These are phyloP conservation scores for Megamerina dolium DNA, from an alignment of 2,888 invertebrate species.

Conservation along the genomic window DNA sequence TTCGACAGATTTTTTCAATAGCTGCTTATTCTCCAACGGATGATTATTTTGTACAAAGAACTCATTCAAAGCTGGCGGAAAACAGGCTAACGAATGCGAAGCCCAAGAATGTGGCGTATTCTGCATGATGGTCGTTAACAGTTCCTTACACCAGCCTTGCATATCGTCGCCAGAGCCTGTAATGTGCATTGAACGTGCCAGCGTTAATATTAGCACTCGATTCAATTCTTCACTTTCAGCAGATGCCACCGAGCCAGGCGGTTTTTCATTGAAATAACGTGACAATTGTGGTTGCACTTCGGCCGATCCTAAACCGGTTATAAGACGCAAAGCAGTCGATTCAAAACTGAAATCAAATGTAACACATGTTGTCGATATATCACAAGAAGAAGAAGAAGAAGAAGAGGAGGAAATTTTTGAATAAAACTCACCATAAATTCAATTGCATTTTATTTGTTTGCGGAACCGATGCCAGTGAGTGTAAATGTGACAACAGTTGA, in stretches of 20 bases:
- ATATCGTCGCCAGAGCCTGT: slow-evolving; percentile 64
- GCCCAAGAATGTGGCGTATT: slow-evolving; percentile 96
- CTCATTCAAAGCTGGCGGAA: slow-evolving; percentile 82
- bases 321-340: slow-evolving; percentile 78
- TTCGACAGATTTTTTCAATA: slow-evolving; percentile 86
- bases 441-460: slow-evolving; percentile 94
- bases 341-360: slow-evolving; percentile 62
- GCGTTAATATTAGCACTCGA: slow-evolving; percentile 82
- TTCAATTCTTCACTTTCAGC: slow-evolving; percentile 94
- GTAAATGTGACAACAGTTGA: slow-evolving; percentile 84
- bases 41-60: slow-evolving; percentile 83
- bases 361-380: neutral
- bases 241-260: slow-evolving; percentile 65
- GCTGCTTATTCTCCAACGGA: slow-evolving; percentile 83
- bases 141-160: slow-evolving; percentile 79
- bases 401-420: too few relatives aligned
- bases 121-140: slow-evolving; percentile 83
- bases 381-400: neutral
- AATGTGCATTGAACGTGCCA: slow-evolving; percentile 90
- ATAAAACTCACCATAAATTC: slow-evolving; percentile 83
- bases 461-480: slow-evolving; percentile 83
- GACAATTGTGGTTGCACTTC: slow-evolving; percentile 93
- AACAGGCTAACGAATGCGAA: slow-evolving; percentile 83
- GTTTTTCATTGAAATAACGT: slow-evolving; percentile 85
- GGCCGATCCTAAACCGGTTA: slow-evolving; percentile 85